Evolutionary conservation across 2,797 vertebrate species (phyloP).

Genomic region (Macrochelys suwanniensis): DNA sequence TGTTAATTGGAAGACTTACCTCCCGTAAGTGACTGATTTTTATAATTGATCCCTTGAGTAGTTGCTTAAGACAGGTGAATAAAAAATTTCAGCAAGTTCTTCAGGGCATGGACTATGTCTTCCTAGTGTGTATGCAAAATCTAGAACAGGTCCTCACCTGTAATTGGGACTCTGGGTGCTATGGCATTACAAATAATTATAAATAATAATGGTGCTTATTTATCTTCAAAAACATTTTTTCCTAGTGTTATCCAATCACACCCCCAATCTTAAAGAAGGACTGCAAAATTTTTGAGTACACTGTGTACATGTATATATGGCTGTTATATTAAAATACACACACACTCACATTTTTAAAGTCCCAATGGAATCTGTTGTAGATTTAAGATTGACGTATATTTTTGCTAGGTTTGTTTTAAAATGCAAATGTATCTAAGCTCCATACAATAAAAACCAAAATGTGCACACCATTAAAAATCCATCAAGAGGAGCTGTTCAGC

Average conservation of each 20-base stretch:
- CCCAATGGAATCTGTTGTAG: slow-evolving; percentile 51
- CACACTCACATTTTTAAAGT: slow-evolving; percentile 47
- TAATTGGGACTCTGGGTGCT: neutral
- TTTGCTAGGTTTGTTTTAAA: slow-evolving; percentile 4
- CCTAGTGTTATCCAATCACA: neutral
- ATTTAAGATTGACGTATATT: slow-evolving; percentile 75
- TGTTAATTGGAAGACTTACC: neutral
- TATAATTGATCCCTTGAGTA: neutral
- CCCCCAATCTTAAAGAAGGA: neutral
- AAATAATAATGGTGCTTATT: neutral
- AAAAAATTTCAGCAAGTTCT: neutral
- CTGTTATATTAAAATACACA: slow-evolving; percentile 46
- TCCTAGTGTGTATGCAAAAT: neutral
- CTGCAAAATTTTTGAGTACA: slow-evolving; percentile 12
- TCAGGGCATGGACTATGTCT: neutral
- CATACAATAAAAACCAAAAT: slow-evolving; percentile 75
- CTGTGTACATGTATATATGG: neutral
- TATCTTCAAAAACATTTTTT: slow-evolving; percentile 34
- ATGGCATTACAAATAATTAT: neutral
- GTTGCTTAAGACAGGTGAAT: neutral
- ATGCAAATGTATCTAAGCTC: slow-evolving; percentile 74
- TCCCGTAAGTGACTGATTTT: neutral
- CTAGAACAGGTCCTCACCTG: neutral
- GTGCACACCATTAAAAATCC: slow-evolving; percentile 75
- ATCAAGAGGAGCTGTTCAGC: slow-evolving; percentile 73